Base-by-base conservation (phyloP, 2,888 invertebrate species). In the Eretmocerus hayati region DNA sequence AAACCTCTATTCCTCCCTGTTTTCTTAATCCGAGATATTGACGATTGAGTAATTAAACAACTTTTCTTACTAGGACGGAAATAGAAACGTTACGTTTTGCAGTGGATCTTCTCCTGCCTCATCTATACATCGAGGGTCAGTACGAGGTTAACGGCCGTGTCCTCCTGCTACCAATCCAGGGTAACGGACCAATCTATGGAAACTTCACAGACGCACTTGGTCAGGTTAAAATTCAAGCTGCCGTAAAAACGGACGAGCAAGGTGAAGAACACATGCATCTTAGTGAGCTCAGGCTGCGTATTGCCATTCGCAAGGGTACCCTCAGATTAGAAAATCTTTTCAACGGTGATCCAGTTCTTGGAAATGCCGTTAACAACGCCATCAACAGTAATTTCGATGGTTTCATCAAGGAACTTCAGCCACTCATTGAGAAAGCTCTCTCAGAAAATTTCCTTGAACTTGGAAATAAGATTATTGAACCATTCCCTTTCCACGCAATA, bases 301-400 rank as follows among this genome's bases (percentile, higher is more conserved):
- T 70, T 9, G 53, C 59, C 1, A 59, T 83, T 32, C 77, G 75
- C 46, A 79, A 81, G 59, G 81, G 80, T 59, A 67, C 67, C 23
- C 60, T 83, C 31, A 62, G 67, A 32, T 69, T 83, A 1, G 77
- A 79, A 0, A 81, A 81, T 43, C 74, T 82, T 13, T 81, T 81
- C 66, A 76, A 77, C 16, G 80, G 80, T 6, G 80, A 83, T 59
- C 75, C 75, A 58, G 67, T 73, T 35, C 70, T 83, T 39, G 79
- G 83, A 76, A 67, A 70, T 13, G 71, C 78, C n/a, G 67, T 80
- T 0, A 83, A 82, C 60, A 67, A 71, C 35, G 77, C 79, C 0
- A 76, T 83, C 39, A 80, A 82, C 60, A 74, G 77, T 58, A 83
- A 83, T 61, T 76, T 79, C 53, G 74, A 72, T 0, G 77, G 79